These are phyloP conservation scores for Cryptoblepharus egeriae DNA, from an alignment of 2,797 vertebrate species.

Conservation along the genomic window DNA sequence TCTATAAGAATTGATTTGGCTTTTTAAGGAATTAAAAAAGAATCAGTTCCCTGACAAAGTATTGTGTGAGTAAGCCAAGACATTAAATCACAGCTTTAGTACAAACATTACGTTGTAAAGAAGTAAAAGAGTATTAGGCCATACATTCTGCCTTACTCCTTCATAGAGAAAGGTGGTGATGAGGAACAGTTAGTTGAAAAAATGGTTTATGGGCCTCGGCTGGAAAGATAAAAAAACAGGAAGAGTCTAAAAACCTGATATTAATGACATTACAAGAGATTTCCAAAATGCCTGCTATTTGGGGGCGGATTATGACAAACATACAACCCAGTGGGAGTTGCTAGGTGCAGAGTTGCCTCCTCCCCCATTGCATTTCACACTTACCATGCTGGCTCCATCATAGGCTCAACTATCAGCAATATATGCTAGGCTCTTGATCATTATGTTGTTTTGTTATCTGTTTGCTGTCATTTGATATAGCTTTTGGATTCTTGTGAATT, in stretches of 20 bases:
- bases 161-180: conserved; percentile 56
- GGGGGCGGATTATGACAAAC: conserved; percentile 7
- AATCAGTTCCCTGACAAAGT: conserved; percentile 64
- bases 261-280: conserved; percentile 44
- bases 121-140: conserved; percentile 43
- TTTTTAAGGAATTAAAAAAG: conserved; percentile 41
- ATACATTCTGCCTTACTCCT: conserved; percentile 50
- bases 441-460: too few relatives aligned
- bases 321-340: background rate
- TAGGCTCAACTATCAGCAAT: background rate
- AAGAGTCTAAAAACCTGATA: conserved; percentile 39
- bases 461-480: too few relatives aligned
- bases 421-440: background rate
- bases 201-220: conserved; percentile 44
- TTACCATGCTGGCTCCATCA: background rate
- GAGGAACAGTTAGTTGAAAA: conserved; percentile 47
- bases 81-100: conserved; percentile 65
- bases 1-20: conserved; percentile 44
- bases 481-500: too few relatives aligned
- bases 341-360: background rate
- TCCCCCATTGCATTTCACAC: conserved; percentile 14
- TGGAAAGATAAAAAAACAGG: conserved; percentile 54
- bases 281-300: conserved; percentile 43
- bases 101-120: conserved; percentile 62
- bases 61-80: conserved; percentile 68